Base-by-base conservation (phyloP, 2,888 invertebrate species). In the Pollenia labialis region DNA sequence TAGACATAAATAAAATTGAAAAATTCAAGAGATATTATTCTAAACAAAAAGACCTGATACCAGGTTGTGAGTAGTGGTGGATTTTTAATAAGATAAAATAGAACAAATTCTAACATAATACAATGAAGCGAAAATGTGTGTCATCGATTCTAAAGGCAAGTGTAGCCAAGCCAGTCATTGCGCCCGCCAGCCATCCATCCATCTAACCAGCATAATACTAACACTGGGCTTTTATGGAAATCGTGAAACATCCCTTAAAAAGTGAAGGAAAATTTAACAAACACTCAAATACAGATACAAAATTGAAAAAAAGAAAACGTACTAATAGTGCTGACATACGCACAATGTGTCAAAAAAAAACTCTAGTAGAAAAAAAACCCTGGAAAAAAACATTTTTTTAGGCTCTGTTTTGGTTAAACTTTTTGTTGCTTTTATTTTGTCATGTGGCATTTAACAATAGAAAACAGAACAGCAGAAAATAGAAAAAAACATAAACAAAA, bases 61-160 rank as follows among this genome's bases (percentile, higher is more conserved):
- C 75, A 71, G 86, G 66, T 81, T 69, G 71, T 44, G 77, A 81
- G 58, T 74, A 87, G 84, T 87, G 87, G 87, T 87, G 84, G 84
- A 69, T 69, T 76, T 81, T 81, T 81, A 87, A 87, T 81, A 84
- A 84, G 87, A 87, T 87, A 84, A 77, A 56, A 68, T 40, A 48
- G 18, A 46, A 40, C 54, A 46, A 56, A 48, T 12, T 44, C 50
- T 12, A 71, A 56, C 12, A 54, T 62, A 71, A 44, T 1, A 46
- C 23, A 68, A 68, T 12, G 16, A 60, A 58, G 40, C 44, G 48
- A 62, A 68, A 81, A 84, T 77, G 66, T 87, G 81, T 87, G 84
- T 84, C 84, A 87, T 87, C 87, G 81, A 81, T 87, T 87, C 54
- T 54, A 52, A n/a, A 60, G 44, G 62, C 81, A 82, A 81, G 68